Percentiles rank a stretch among this genome's conserved stretches.
phyloP scores from a whole-genome alignment of 1,140 invertebrate genomes.

The Apis florea region DNA sequence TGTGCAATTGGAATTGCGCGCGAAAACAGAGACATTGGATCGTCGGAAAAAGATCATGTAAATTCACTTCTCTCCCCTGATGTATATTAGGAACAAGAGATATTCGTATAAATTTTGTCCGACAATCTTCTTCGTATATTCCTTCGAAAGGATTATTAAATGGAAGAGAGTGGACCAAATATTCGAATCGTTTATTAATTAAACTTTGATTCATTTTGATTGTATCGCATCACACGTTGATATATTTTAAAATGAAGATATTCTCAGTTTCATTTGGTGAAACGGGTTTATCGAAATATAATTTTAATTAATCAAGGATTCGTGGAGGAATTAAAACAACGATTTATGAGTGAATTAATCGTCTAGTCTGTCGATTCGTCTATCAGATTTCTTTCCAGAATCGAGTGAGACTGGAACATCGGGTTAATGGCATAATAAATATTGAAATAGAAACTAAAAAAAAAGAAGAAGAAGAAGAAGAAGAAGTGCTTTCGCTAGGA shows the following conservation, averaged over 20 bases:
- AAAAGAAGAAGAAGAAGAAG: background rate
- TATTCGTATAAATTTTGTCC: background rate
- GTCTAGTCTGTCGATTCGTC: too few species aligned
- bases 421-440: background rate
- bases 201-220: background rate
- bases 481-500: background rate
- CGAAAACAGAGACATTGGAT: background rate
- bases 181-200: background rate
- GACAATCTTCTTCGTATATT: background rate
- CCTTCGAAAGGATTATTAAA: background rate
- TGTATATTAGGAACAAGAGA: background rate
- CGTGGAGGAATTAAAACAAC: too few species aligned
- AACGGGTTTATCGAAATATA: too few species aligned
- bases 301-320: too few species aligned
- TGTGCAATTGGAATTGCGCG: background rate
- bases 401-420: background rate
- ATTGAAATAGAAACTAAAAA: background rate
- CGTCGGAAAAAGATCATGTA: background rate
- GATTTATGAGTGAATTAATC: too few species aligned
- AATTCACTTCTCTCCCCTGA: too few species aligned
- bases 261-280: too few species aligned
- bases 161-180: background rate
- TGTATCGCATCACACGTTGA: too few species aligned
- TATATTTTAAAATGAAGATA: background rate
- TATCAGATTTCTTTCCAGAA: background rate